phyloP scores from a whole-genome alignment of 2,113 vertebrate species.

The Sceloporus undulatus region DNA sequence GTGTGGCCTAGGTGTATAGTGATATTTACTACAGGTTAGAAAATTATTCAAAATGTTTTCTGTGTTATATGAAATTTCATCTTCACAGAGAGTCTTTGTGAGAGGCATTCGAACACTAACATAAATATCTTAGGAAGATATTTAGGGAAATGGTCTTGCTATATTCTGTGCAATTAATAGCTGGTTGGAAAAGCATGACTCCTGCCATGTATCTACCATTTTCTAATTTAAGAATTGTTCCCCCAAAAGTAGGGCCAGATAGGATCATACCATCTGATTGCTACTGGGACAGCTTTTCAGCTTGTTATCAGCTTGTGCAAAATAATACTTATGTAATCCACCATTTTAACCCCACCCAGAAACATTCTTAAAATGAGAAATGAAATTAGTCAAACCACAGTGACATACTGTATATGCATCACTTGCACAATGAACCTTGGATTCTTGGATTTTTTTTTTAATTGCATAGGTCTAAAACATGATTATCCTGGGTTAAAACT shows the following conservation, averaged over 20 bases:
- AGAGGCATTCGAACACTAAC: neutral
- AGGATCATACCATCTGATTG: neutral
- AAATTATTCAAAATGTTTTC: conserved; percentile 24
- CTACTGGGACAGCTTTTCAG: no score
- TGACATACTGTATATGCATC: neutral
- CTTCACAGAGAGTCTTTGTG: neutral
- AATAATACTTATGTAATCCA: neutral
- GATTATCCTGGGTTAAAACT: neutral
- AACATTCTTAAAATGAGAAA: neutral
- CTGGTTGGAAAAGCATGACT: neutral
- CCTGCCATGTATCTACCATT: neutral
- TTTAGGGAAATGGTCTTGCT: neutral
- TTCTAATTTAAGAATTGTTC: neutral
- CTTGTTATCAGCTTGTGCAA: neutral
- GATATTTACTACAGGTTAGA: conserved; percentile 4
- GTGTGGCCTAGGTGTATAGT: conserved; percentile 12
- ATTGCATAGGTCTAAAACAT: neutral
- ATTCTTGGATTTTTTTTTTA: no score
- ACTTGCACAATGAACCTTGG: no score
- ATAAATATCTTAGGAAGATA: neutral
- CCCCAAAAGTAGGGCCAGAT: neutral
- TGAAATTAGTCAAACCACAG: neutral
- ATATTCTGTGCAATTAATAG: neutral
- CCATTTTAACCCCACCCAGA: neutral
- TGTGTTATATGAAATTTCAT: neutral